A percentile compares a stretch with the other conserved stretches of the same genome.
Conservation (phyloP, 1,140 invertebrate species). For the Drosophila bipectinata region DNA sequence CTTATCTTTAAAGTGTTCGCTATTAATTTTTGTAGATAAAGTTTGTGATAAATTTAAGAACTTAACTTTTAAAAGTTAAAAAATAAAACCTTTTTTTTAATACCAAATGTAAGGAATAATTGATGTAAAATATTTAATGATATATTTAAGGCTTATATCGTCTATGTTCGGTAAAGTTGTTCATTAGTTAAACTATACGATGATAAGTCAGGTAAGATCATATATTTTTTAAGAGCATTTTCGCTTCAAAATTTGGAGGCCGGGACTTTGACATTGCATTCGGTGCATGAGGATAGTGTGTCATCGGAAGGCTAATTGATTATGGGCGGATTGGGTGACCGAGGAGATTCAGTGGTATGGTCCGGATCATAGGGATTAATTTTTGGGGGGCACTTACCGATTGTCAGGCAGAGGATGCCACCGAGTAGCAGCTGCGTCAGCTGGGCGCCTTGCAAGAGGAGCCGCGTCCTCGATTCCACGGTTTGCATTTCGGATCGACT, state of each 20-base stretch:
- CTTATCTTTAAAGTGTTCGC: too few species aligned
- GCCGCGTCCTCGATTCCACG: constrained; percentile 43
- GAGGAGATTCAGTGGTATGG: not conserved
- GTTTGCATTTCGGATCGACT: constrained; percentile 66
- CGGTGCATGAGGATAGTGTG: constrained; percentile 19
- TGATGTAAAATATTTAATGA: too few species aligned
- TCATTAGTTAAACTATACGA: too few species aligned
- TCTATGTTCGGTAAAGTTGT: too few species aligned
- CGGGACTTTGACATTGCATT: constrained; percentile 33
- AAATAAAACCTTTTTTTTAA: too few species aligned
- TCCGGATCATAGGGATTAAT: not conserved
- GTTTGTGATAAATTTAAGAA: too few species aligned
- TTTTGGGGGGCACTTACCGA: constrained; percentile 56
- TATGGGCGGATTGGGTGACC: constrained; percentile 22
- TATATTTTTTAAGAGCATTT: not conserved
- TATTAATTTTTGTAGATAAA: too few species aligned
- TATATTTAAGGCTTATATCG: too few species aligned
- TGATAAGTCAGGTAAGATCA: not conserved
- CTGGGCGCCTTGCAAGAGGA: constrained; percentile 41
- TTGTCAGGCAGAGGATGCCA: constrained; percentile 61
- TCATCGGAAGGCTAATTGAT: constrained; percentile 39
- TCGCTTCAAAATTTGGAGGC: not conserved
- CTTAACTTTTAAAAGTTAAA: too few species aligned
- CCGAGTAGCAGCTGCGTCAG: constrained; percentile 63
- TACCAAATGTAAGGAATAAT: too few species aligned